A percentile compares a stretch with the other conserved stretches of the same genome.
These are phyloP conservation scores for Axis porcinus DNA, from an alignment of 2,113 vertebrate genomes.

Conservation along the genomic window DNA sequence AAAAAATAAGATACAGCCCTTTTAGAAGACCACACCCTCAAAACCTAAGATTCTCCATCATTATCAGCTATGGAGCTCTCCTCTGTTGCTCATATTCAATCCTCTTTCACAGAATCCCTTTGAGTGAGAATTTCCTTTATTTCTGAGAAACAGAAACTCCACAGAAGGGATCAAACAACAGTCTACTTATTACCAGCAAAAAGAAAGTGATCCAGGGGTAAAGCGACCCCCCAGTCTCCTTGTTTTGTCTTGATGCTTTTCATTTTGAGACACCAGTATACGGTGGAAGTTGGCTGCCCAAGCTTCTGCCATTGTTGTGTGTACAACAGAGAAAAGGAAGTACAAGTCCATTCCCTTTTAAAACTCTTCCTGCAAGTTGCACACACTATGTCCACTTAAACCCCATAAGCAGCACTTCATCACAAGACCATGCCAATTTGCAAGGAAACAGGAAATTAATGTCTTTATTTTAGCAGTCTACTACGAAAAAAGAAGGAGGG, in stretches of 20 bases:
- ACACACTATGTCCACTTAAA: not conserved
- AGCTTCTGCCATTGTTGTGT: not conserved
- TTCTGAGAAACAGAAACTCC: not conserved
- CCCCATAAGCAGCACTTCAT: not conserved
- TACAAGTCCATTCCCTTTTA: not conserved
- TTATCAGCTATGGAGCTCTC: not conserved
- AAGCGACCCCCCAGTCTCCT: not conserved
- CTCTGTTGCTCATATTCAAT: not conserved
- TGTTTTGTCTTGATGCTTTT: not conserved
- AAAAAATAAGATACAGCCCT: not conserved
- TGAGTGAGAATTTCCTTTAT: not conserved
- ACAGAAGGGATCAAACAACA: not conserved
- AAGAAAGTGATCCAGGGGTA: not conserved
- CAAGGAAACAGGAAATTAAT: not conserved
- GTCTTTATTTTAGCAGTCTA: not conserved
- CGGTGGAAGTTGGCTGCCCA: not conserved
- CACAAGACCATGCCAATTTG: not conserved
- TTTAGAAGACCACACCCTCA: not conserved
- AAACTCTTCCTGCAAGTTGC: not conserved
- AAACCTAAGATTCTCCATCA: not conserved
- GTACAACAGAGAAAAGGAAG: not conserved
- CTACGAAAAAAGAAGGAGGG: not conserved
- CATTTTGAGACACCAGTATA: not conserved
- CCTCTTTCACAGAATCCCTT: not conserved
- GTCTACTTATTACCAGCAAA: not conserved